Evolutionary conservation across 1,140 invertebrate species (phyloP).

Genomic region (Chrysoperla carnea): DNA sequence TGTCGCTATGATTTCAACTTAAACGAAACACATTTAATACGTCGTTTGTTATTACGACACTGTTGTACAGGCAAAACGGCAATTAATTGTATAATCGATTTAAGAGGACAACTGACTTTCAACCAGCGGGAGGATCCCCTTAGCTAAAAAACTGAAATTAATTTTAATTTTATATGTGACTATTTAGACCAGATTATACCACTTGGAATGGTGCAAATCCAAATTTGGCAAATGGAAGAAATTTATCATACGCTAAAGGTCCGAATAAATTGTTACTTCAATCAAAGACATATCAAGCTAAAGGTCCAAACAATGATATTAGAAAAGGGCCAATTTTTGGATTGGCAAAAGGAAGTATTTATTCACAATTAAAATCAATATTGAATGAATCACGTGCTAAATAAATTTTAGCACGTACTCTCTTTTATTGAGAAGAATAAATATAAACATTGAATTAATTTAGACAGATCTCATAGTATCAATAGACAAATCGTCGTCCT

Average conservation of each 20-base stretch:
- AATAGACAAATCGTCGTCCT: too few relatives aligned
- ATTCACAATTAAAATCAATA: constrained; percentile 30
- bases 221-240: constrained; percentile 22
- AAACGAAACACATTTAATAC: too few relatives aligned
- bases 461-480: too few relatives aligned
- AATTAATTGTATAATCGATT: too few relatives aligned
- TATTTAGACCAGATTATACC: constrained; percentile 42
- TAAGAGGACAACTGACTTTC: too few relatives aligned
- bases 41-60: too few relatives aligned
- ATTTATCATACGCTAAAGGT: constrained; percentile 29
- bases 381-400: constrained; percentile 32
- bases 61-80: too few relatives aligned
- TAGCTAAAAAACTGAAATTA: too few relatives aligned
- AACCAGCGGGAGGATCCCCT: too few relatives aligned
- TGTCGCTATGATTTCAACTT: too few relatives aligned
- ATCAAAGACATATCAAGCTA: constrained; percentile 26
- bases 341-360: constrained; percentile 48
- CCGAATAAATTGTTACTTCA: constrained; percentile 28
- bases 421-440: not conserved
- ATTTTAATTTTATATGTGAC: too few relatives aligned
- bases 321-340: constrained; percentile 41
- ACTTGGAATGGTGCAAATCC: constrained; percentile 50
- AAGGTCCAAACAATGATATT: constrained; percentile 37
- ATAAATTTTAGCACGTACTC: constrained; percentile 16
- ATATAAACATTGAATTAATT: too few relatives aligned